These are phyloP conservation scores for Drosophila rufa DNA, from an alignment of 1,140 invertebrate species.

Conservation along the genomic window DNA sequence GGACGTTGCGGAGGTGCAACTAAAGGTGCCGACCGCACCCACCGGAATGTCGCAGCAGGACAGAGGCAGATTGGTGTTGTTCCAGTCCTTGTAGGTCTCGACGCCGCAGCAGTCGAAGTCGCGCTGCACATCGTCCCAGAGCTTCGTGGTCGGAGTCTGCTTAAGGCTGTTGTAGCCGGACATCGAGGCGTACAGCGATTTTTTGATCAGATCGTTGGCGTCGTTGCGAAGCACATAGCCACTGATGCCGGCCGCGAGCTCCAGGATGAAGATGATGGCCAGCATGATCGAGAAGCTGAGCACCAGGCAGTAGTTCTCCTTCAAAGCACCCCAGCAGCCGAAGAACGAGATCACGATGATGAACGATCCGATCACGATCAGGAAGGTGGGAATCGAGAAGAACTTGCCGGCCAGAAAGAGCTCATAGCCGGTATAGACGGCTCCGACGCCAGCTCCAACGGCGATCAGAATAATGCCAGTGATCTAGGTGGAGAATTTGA, in stretches of 20 bases:
- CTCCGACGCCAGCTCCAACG: conserved; percentile 88
- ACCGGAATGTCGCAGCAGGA: conserved; percentile 87
- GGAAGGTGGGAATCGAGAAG: conserved; percentile 89
- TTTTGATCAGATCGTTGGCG: conserved; percentile 85
- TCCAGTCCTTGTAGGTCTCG: conserved; percentile 88
- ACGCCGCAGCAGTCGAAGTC: conserved; percentile 92
- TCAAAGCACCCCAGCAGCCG: conserved; percentile 94
- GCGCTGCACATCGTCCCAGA: conserved; percentile 88
- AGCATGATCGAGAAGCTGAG: conserved; percentile 91
- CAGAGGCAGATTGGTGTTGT: conserved; percentile 86
- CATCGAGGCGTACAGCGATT: conserved; percentile 87
- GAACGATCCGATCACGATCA: conserved; percentile 92
- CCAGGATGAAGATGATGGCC: conserved; percentile 91
- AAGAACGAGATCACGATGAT: conserved; percentile 94
- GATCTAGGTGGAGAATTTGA: conserved; percentile 86
- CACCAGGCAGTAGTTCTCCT: conserved; percentile 93
- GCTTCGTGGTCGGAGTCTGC: conserved; percentile 80
- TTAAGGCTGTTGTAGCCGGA: conserved; percentile 84
- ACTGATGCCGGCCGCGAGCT: conserved; percentile 92
- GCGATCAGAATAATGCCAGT: conserved; percentile 90
- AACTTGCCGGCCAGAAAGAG: conserved; percentile 88
- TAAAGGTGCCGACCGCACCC: conserved; percentile 85
- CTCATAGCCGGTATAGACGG: conserved; percentile 89
- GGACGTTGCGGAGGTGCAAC: conserved; percentile 77
- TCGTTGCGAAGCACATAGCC: conserved; percentile 90